phyloP scores from a whole-genome alignment of 92 coral and sea anemone genomes.

The Blastomussa wellsi region DNA sequence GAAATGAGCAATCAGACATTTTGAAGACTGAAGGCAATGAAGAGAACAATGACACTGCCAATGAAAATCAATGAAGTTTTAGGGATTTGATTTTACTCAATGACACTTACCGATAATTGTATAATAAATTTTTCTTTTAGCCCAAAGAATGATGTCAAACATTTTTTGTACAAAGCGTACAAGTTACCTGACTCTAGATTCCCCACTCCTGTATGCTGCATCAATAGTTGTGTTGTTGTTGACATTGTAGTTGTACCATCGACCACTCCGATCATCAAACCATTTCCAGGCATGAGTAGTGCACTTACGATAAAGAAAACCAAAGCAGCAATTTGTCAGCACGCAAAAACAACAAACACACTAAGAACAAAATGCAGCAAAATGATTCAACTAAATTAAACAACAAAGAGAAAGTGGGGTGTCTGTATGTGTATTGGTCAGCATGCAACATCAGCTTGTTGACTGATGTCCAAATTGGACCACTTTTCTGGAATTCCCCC shows the following conservation, averaged over 20 bases:
- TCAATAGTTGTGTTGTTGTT: slow-evolving; percentile 85
- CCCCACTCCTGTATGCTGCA: slow-evolving; percentile 88
- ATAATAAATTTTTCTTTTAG: too few species aligned
- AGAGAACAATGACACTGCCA: too few species aligned
- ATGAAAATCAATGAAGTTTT: too few species aligned
- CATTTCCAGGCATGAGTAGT: slow-evolving; percentile 95
- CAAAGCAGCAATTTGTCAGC: not conserved
- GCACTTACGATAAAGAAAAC: slow-evolving; percentile 45
- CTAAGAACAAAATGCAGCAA: not conserved
- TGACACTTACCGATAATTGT: too few species aligned
- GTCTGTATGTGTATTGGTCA: not conserved
- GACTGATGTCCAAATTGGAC: too few species aligned
- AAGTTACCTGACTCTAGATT: slow-evolving; percentile 74
- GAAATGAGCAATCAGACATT: too few species aligned
- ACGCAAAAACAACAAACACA: not conserved
- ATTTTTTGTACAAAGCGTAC: not conserved
- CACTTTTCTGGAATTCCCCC: not conserved
- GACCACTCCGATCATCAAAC: slow-evolving; percentile 99
- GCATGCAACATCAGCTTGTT: not conserved
- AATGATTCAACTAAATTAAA: too few species aligned
- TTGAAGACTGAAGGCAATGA: too few species aligned
- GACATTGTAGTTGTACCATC: slow-evolving; percentile 96
- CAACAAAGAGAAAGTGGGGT: not conserved
- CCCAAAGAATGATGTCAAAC: too few species aligned
- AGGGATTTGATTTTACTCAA: too few species aligned